Percentiles rank a stretch among this genome's conserved stretches.
Conservation (phyloP, 2,797 vertebrate species). For the Anisognathus igniventris region DNA sequence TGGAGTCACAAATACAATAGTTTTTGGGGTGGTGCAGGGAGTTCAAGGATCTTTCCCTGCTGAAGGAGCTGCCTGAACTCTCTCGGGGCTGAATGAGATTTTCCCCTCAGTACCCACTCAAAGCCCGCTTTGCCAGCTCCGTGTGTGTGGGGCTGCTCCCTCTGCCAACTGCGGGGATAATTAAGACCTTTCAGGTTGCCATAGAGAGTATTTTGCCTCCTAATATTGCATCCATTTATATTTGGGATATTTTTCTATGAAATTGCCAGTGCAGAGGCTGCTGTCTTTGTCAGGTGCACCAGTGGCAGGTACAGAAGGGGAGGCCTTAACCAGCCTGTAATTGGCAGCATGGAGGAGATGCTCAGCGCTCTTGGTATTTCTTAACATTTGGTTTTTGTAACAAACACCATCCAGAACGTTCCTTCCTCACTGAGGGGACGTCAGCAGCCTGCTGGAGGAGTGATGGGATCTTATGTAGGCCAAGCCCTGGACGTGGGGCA, state of each 20-base stretch:
- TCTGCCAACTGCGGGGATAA: slow-evolving; percentile 33
- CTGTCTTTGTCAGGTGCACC: not conserved
- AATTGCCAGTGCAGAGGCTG: not conserved
- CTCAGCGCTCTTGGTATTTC: not conserved
- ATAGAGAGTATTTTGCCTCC: slow-evolving; percentile 34
- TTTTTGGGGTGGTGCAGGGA: not conserved
- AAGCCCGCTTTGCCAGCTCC: not conserved
- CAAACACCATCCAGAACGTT: not conserved
- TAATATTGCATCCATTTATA: not conserved
- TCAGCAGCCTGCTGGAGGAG: not conserved
- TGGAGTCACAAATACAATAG: not conserved
- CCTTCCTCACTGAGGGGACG: not conserved
- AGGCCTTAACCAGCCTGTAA: not conserved
- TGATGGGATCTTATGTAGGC: not conserved
- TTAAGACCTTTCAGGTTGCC: slow-evolving; percentile 42
- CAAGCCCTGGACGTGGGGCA: not conserved
- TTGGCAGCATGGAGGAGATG: not conserved
- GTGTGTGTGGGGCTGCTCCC: not conserved
- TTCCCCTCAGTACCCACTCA: not conserved
- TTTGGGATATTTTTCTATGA: not conserved
- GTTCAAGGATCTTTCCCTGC: not conserved
- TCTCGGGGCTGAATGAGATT: not conserved
- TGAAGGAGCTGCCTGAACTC: slow-evolving; percentile 23
- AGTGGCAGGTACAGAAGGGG: not conserved
- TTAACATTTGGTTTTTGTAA: not conserved